Evolutionary conservation across 2,113 vertebrate genomes (phyloP), one percentile per base, ranked within the genome.

Genomic region (Lates calcarifer): DNA sequence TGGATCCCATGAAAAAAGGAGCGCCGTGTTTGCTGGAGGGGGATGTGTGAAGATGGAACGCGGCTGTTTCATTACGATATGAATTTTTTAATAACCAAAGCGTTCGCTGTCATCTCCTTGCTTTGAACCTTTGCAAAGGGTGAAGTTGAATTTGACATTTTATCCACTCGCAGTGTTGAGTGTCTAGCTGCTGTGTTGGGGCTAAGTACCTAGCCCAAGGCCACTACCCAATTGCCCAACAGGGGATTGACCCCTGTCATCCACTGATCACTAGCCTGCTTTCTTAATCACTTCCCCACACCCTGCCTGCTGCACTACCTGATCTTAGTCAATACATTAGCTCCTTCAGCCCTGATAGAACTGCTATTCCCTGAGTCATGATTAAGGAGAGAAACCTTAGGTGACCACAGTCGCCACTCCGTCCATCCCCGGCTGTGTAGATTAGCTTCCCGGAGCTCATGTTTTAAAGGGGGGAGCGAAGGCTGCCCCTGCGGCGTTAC

Each of bases 1-100:
- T 87, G 89, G 85, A 91, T 89, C 85, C 82, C 79, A 78, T 86
- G 85, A 84, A 84, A 85, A 87, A 88, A 85, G 74, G 71, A 74
- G 82, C 39, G 70, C 35, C 45, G 47, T 87, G 83, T 90, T 90
- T 88, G 89, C 89, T 86, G 82, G 76, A 58, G 87, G 86, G 82
- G 88, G 79, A 67, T 61, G 82, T 77, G 81, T 71, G 80, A 67
- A 74, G 91, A 90, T 67, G 79, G 87, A 87, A 79, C 89, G 51
- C 45, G 79, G 87, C 88, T 92, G 89, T 83, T 91, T 91, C 84
- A 91, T 90, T 92, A 92, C 51, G 87, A 86, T 93, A 91, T 88
- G 87, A 86, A 80, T 90, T 90, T 91, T 91, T 91, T 89, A 92
- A 93, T 90, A 89, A 92, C 77, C 85, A 86, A 85, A 89, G 86